Evolutionary conservation across 2,797 vertebrate species (phyloP).

Genomic region (Sebastiscus albofasciatus): DNA sequence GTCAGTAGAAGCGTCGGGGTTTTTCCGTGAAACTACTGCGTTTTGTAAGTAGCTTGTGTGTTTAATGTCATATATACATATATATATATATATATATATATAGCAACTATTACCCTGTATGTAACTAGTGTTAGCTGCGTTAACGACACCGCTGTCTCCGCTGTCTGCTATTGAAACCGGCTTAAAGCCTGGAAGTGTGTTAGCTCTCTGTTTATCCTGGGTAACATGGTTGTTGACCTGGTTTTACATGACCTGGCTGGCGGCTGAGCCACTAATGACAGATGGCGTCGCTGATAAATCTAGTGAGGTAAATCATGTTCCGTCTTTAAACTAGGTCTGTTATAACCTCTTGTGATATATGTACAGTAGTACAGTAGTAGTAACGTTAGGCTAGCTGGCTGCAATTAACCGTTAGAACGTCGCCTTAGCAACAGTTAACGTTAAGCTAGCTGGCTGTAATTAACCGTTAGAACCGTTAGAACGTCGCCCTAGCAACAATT

Average conservation of each 20-base stretch:
- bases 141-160: background rate
- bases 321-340: background rate
- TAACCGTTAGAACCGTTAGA: background rate
- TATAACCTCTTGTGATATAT: background rate
- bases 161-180: slow-evolving; percentile 2
- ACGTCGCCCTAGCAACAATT: background rate
- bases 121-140: background rate
- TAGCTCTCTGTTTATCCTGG: slow-evolving; percentile 16
- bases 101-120: rapidly evolving
- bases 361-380: background rate
- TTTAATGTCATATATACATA: background rate
- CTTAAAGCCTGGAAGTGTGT: slow-evolving; percentile 9
- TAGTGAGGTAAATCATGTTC: background rate
- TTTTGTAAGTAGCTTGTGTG: slow-evolving; percentile 48
- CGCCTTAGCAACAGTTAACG: background rate
- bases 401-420: background rate
- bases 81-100: background rate
- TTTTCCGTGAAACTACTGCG: slow-evolving; percentile 24
- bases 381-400: background rate
- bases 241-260: slow-evolving; percentile 35
- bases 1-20: slow-evolving; percentile 52
- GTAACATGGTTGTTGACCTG: slow-evolving; percentile 37
- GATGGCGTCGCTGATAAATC: background rate
- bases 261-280: slow-evolving; percentile 6
- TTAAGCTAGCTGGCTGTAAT: background rate